Base-by-base conservation (phyloP, 2,888 invertebrate species). In the Lottia scabra region DNA sequence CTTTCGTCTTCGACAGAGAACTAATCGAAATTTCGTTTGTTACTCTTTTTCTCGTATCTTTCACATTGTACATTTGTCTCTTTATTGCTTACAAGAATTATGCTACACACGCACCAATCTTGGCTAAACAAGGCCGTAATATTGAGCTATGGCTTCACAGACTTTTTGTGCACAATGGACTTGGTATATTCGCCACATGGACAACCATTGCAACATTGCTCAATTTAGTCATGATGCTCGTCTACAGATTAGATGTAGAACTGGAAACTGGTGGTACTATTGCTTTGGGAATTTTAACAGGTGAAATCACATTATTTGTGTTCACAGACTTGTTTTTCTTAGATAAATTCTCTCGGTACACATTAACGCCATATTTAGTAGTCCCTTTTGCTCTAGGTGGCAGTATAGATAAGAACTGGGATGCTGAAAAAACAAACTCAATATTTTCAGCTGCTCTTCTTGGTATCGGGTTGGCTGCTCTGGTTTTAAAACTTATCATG, bases 181-280 rank as follows among this genome's bases (percentile, higher is more conserved):
- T 87, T 15, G 84, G 81, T 19, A 83, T 87, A 69, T 87, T 85
- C 67, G 85, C 84, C 10, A 81, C 85, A 0, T 87, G 87, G 87
- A 80, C 80, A 10, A 84, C 84, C 2, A 78, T 88, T 8, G 87
- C 87, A 2, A 80, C 86, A 6, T 78, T 86, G n/a, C 78, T 87
- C 26, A 87, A 87, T 75, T 74, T 87, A 12, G 82, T 83, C 23
- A 80, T 85, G 38, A 85, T 86, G 8, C 71, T 87, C n/a, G 77
- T 80, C 8, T 83, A 83, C 70, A 68, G 72, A 12, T 23, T 23
- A 1, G 56, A 13, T 3, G 19, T 56, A 23, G 56, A 23, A 23
- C 19, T 12, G 15, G 63, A 72, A 10, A 74, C 75, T 19, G 81
- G 83, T 0, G 82, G 79, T 19, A 86, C 85, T 1, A 78, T 84